phyloP scores from a whole-genome alignment of 2,888 invertebrate species.

The Xanthorhoe designata region DNA sequence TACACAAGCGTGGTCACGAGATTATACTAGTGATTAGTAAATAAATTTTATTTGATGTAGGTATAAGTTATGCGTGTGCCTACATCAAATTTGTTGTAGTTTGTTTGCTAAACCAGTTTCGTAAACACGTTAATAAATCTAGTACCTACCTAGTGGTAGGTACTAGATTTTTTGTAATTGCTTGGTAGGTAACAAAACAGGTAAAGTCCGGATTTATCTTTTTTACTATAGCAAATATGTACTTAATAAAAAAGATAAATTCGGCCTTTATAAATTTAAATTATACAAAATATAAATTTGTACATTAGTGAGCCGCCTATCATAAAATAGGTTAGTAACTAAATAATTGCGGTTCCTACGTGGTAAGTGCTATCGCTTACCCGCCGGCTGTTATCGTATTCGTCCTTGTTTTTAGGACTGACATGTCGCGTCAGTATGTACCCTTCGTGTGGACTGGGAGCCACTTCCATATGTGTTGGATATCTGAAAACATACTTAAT shows the following conservation, averaged over 20 bases:
- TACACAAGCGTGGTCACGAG: neutral
- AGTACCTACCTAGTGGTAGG: neutral
- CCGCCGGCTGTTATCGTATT: slow-evolving; percentile 86
- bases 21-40: neutral
- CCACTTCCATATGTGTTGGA: slow-evolving; percentile 87
- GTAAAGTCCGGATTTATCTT: neutral
- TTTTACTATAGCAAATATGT: neutral
- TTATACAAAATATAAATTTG: neutral
- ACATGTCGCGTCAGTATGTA: slow-evolving; percentile 94
- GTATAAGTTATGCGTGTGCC: too few relatives aligned
- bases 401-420: slow-evolving; percentile 92
- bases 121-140: neutral
- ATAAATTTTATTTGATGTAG: too few relatives aligned
- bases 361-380: slow-evolving; percentile 63
- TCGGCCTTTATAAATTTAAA: too few relatives aligned
- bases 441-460: slow-evolving; percentile 93
- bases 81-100: neutral
- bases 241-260: too few relatives aligned
- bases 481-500: slow-evolving; percentile 11
- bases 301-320: neutral
- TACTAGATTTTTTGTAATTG: neutral
- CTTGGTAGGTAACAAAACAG: neutral
- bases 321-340: neutral
- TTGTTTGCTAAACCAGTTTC: neutral
- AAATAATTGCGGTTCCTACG: neutral